Evolutionary conservation across 2,888 invertebrate genomes (phyloP).

Genomic region (Lottia gigantea): DNA sequence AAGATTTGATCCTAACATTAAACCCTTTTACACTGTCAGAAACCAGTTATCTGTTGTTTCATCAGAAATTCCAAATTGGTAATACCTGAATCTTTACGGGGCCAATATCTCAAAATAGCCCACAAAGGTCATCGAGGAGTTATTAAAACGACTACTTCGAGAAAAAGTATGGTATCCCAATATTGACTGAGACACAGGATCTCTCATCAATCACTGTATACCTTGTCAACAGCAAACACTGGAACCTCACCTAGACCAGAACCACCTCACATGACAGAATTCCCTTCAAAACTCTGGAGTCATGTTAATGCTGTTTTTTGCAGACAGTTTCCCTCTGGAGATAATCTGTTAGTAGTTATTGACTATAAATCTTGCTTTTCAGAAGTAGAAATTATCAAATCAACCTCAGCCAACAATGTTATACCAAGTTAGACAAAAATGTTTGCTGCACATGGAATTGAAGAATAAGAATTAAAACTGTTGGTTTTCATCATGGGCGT

Average conservation of each 20-base stretch:
- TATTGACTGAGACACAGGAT: conserved; percentile 26
- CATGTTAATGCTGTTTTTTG: conserved; percentile 31
- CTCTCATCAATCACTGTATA: neutral
- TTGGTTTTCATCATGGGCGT: too few species aligned
- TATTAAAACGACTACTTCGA: too few species aligned
- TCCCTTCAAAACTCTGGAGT: conserved; percentile 28
- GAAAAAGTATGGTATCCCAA: conserved; percentile 31
- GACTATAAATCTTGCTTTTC: conserved; percentile 38
- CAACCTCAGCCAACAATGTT: conserved; percentile 25
- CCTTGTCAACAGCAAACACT: neutral
- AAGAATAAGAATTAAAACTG: too few species aligned
- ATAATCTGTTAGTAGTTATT: conserved; percentile 34
- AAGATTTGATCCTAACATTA: conserved; percentile 21
- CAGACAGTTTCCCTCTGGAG: conserved; percentile 26
- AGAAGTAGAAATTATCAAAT: conserved; percentile 29
- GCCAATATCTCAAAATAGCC: too few species aligned
- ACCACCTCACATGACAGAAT: neutral
- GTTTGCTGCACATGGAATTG: too few species aligned
- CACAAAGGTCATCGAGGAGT: too few species aligned
- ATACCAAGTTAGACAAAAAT: conserved; percentile 19
- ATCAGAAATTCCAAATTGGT: too few species aligned
- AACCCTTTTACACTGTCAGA: conserved; percentile 18
- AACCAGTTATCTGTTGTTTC: too few species aligned
- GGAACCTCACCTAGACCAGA: neutral
- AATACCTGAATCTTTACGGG: too few species aligned